A percentile compares a stretch with the other conserved stretches of the same genome.
Evolutionary conservation across 2,888 invertebrate genomes (phyloP).

Genomic region (Amphimallon solstitiale): DNA sequence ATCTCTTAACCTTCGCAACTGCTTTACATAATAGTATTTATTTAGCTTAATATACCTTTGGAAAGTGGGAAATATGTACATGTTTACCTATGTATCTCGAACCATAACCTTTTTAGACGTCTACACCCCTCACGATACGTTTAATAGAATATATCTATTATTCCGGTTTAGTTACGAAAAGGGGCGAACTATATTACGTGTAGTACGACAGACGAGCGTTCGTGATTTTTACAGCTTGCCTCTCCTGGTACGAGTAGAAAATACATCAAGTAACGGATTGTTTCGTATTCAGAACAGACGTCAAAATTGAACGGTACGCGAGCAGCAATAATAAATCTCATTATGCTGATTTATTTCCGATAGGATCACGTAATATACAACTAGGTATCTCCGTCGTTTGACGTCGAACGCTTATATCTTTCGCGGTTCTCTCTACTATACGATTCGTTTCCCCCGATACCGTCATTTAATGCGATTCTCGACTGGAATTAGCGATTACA

Average conservation of each 20-base stretch:
- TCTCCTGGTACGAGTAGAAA: background rate
- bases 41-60: no score
- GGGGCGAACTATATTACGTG: no score
- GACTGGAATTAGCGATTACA: constrained; percentile 20
- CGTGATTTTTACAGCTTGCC: no score
- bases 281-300: constrained; percentile 2
- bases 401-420: constrained; percentile 13
- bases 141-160: no score
- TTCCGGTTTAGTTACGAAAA: no score
- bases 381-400: constrained; percentile 16
- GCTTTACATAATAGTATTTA: no score
- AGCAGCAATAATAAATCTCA: constrained; percentile 32
- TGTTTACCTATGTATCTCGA: no score
- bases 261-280: background rate
- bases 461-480: constrained; percentile 21
- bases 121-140: no score
- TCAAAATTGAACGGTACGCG: constrained; percentile 2
- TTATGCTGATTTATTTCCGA: constrained; percentile 36
- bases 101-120: no score
- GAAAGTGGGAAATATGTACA: no score
- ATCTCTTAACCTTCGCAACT: no score
- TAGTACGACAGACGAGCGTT: no score
- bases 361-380: constrained; percentile 8
- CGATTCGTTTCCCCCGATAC: constrained; percentile 5
- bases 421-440: background rate